phyloP scores from a whole-genome alignment of 2,797 vertebrate genomes.

The Sebastes hubbsi region DNA sequence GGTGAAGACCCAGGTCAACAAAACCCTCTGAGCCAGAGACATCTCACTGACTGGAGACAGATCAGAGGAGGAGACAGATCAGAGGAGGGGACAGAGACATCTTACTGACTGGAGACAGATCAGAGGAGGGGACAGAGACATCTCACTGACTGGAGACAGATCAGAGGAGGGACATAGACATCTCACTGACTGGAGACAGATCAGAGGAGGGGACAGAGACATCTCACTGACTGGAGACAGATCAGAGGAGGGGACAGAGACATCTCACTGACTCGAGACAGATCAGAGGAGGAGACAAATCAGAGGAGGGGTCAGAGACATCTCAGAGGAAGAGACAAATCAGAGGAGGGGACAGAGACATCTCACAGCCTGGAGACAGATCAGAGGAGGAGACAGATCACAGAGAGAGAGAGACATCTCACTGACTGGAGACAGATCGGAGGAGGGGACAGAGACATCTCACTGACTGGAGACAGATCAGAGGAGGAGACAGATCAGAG shows the following conservation, averaged over 20 bases:
- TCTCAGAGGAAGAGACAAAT: too few relatives aligned
- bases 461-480: too few relatives aligned
- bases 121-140: too few relatives aligned
- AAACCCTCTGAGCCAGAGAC: conserved; percentile 96
- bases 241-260: conserved; percentile 62
- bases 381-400: conserved; percentile 4
- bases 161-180: conserved; percentile 79
- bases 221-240: conserved; percentile 83
- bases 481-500: conserved; percentile 61
- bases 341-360: conserved; percentile 61
- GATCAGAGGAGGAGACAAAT: conserved; percentile 15
- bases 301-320: conserved; percentile 62
- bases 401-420: background rate
- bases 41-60: conserved; percentile 84
- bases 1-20: conserved; percentile 96
- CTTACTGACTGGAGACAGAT: conserved; percentile 19
- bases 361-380: too few relatives aligned
- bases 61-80: conserved; percentile 66
- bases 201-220: conserved; percentile 82
- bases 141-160: conserved; percentile 23
- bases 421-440: too few relatives aligned
- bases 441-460: too few relatives aligned
- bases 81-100: too few relatives aligned
- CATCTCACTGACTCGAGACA: conserved; percentile 59
- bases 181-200: conserved; percentile 81